These are phyloP conservation scores for Apis laboriosa DNA, from an alignment of 1,140 invertebrate species.

Conservation along the genomic window DNA sequence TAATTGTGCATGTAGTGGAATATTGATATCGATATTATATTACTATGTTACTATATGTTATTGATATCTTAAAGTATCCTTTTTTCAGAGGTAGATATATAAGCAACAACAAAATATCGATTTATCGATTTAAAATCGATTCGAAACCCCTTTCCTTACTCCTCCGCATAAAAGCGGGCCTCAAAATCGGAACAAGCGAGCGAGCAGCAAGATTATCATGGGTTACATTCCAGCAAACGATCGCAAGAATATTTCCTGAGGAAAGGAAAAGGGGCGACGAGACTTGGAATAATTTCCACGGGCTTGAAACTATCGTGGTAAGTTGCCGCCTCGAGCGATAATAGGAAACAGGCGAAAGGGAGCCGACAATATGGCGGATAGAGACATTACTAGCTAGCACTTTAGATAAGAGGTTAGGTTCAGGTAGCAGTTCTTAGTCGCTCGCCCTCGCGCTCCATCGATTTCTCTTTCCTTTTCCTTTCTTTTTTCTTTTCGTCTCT, in stretches of 20 bases:
- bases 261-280: neutral
- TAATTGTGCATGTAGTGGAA: too few species aligned
- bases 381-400: conserved; percentile 42
- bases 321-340: neutral
- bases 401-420: conserved; percentile 41
- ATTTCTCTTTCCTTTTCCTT: neutral
- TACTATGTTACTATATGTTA: too few species aligned
- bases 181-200: neutral
- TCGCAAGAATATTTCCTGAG: neutral
- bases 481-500: neutral
- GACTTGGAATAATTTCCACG: neutral
- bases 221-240: neutral
- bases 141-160: neutral
- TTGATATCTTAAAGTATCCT: too few species aligned
- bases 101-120: too few species aligned
- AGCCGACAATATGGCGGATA: conserved; percentile 17
- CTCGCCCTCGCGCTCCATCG: neutral
- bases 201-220: too few species aligned
- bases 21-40: too few species aligned
- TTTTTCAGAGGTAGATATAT: too few species aligned
- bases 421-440: conserved; percentile 5
- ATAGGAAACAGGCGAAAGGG: neutral
- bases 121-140: too few species aligned
- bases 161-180: neutral
- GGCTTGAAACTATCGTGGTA: neutral